A percentile compares a stretch with the other conserved stretches of the same genome.
Conservation (phyloP, 2,113 vertebrate species). For the Callospermophilus lateralis region DNA sequence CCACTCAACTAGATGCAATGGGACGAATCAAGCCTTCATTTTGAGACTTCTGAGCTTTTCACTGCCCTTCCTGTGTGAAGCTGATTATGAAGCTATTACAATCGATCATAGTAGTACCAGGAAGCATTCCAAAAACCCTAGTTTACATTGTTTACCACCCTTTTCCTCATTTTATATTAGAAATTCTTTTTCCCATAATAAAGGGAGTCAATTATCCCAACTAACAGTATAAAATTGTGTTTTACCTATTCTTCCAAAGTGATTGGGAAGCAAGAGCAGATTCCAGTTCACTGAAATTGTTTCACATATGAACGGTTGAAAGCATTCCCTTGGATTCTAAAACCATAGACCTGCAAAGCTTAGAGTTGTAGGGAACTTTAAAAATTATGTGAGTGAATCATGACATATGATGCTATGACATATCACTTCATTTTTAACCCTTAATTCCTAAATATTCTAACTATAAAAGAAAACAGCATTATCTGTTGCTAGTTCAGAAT, state of each 20-base stretch:
- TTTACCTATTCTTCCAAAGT: background rate
- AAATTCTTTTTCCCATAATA: background rate
- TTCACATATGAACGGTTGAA: background rate
- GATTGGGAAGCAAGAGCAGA: background rate
- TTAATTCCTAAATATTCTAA: background rate
- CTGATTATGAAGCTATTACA: background rate
- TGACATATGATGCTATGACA: background rate
- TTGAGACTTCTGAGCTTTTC: background rate
- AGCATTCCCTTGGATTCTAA: background rate
- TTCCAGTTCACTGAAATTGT: background rate
- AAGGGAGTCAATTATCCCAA: background rate
- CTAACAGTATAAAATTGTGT: background rate
- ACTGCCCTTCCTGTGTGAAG: background rate
- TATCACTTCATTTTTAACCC: background rate
- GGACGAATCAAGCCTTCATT: background rate
- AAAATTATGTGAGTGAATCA: background rate
- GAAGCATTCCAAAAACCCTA: background rate
- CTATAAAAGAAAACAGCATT: background rate
- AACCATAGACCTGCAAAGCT: background rate
- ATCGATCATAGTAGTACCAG: background rate
- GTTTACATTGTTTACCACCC: background rate
- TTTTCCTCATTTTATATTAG: background rate
- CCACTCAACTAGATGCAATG: background rate
- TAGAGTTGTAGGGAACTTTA: background rate
- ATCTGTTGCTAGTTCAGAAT: background rate